Evolutionary conservation across 2,797 vertebrate genomes (phyloP).

Genomic region (Acrossocheilus wenchowensis): DNA sequence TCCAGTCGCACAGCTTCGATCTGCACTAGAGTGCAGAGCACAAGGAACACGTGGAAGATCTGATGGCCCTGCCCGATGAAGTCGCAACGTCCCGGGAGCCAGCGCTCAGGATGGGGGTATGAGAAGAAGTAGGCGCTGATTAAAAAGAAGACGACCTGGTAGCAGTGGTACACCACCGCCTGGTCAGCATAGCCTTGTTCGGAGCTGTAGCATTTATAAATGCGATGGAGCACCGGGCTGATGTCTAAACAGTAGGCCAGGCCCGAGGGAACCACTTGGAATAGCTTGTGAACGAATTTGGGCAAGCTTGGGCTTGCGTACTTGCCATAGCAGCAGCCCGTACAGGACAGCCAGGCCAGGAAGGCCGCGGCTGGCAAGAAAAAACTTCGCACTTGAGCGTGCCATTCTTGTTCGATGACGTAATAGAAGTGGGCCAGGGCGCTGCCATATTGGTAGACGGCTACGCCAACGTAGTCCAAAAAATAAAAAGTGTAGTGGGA

Average conservation of each 20-base stretch:
- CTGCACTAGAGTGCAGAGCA: conserved; percentile 91
- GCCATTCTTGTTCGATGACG: conserved; percentile 87
- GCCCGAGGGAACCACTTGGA: conserved; percentile 90
- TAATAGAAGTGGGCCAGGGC: conserved; percentile 94
- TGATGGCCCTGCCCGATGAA: conserved; percentile 95
- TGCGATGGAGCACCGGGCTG: conserved; percentile 91
- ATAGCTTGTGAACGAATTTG: conserved; percentile 81
- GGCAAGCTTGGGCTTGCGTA: conserved; percentile 79
- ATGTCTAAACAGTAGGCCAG: conserved; percentile 93
- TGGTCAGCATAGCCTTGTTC: conserved; percentile 78
- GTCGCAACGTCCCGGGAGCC: conserved; percentile 90
- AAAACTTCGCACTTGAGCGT: conserved; percentile 76
- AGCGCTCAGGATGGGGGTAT: conserved; percentile 90
- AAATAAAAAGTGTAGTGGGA: conserved; percentile 96
- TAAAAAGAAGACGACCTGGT: conserved; percentile 92
- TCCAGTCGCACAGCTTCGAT: conserved; percentile 91
- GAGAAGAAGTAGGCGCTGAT: conserved; percentile 92
- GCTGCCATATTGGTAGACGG: conserved; percentile 92
- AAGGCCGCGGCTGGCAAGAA: conserved; percentile 86
- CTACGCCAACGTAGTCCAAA: conserved; percentile 93
- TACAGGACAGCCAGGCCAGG: conserved; percentile 92
- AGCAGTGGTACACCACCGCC: conserved; percentile 86
- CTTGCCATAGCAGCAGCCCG: conserved; percentile 93
- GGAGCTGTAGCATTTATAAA: conserved; percentile 79
- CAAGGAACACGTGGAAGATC: conserved; percentile 91